Evolutionary conservation across 53 echinoderm and acorn worm species (phyloP), one percentile per base, ranked within the genome.

Genomic region (Antedon mediterranea): DNA sequence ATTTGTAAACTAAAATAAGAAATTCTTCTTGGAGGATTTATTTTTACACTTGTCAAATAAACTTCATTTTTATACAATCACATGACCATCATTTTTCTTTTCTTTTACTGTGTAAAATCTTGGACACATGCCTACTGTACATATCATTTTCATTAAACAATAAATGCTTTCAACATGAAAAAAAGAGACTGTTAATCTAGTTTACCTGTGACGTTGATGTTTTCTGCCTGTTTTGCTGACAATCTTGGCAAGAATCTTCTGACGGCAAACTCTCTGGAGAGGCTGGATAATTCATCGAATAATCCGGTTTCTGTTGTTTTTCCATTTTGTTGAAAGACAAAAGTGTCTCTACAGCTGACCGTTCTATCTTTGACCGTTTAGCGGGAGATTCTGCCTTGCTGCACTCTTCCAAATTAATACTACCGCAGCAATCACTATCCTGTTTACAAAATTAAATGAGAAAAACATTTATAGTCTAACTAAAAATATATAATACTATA

Each of bases 51-150:
- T 28, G 9, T 30, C 72, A 44, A 9, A 44, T 43, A 13, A 26
- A 76, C 70, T 80, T 83, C 84, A 87, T 87, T 30, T 84, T 77
- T 13, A 29, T 28, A 28, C 73, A 34, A 71, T 0, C 77, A 77
- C 9, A 78, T 87, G 77, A 81, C 90, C 9, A 84, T 70, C n/a
- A n/a, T n/a, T n/a, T n/a, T n/a, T n/a, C n/a, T n/a, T n/a, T n/a
- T n/a, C n/a, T n/a, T n/a, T n/a, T n/a, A n/a, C n/a, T n/a, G n/a
- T n/a, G n/a, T n/a, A n/a, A n/a, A n/a, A n/a, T n/a, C n/a, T n/a
- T n/a, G n/a, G n/a, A n/a, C n/a, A n/a, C n/a, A n/a, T n/a, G n/a
- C n/a, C n/a, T n/a, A n/a, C n/a, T n/a, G n/a, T n/a, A n/a, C n/a
- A n/a, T n/a, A n/a, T n/a, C n/a, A n/a, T n/a, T n/a, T n/a, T n/a